A percentile compares a stretch with the other conserved stretches of the same genome.
phyloP scores from a whole-genome alignment of 2,888 invertebrate genomes.

The Tetheella fluctuosa region DNA sequence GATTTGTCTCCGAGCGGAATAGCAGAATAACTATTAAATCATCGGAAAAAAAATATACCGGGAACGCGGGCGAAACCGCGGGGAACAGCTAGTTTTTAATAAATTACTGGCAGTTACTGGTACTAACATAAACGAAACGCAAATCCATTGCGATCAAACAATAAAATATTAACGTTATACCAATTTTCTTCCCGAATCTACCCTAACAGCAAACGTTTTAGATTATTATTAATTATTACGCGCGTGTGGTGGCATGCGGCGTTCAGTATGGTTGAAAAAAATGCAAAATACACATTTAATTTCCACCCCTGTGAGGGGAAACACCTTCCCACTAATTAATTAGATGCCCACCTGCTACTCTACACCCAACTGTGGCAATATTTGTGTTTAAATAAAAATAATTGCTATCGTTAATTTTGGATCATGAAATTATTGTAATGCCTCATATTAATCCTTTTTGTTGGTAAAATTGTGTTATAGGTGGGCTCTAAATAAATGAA shows the following conservation, averaged over 20 bases:
- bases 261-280: slow-evolving; percentile 60
- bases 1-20: too few species aligned
- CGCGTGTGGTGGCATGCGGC: slow-evolving; percentile 60
- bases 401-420: slow-evolving; percentile 46
- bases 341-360: slow-evolving; percentile 74
- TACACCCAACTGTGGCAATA: slow-evolving; percentile 53
- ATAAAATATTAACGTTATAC: slow-evolving; percentile 29
- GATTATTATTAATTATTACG: slow-evolving; percentile 69
- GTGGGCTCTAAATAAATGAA: background rate
- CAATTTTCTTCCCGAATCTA: slow-evolving; percentile 42
- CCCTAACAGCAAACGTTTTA: slow-evolving; percentile 40
- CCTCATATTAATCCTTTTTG: slow-evolving; percentile 20
- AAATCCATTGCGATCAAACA: slow-evolving; percentile 1
- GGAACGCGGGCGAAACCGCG: too few species aligned
- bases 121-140: too few species aligned
- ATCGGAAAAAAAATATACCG: too few species aligned
- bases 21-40: too few species aligned
- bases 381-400: slow-evolving; percentile 54
- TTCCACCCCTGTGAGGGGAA: slow-evolving; percentile 62
- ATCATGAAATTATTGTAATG: slow-evolving; percentile 37
- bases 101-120: too few species aligned
- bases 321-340: slow-evolving; percentile 71
- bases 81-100: too few species aligned
- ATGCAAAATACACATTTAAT: slow-evolving; percentile 80
- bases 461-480: slow-evolving; percentile 13